These are phyloP conservation scores for Dendrolimus punctatus DNA, from an alignment of 1,140 invertebrate species.

Conservation along the genomic window DNA sequence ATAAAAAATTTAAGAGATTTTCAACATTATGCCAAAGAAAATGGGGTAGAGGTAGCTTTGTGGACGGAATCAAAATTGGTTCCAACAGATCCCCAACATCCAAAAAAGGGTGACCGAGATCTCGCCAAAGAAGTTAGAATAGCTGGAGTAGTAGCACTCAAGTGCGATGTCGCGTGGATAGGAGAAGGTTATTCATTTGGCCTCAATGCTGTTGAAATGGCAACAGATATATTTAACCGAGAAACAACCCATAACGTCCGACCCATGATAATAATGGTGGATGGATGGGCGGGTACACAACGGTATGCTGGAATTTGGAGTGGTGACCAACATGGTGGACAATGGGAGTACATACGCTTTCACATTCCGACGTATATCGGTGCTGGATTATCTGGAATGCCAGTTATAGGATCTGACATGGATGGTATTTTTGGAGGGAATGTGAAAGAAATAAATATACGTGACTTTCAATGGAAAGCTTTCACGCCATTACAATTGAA, in stretches of 20 bases:
- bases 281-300: conserved; percentile 80
- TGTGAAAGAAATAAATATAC: conserved; percentile 42
- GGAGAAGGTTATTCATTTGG: conserved; percentile 56
- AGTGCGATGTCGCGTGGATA: conserved; percentile 62
- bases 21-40: conserved; percentile 35
- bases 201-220: conserved; percentile 52
- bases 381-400: conserved; percentile 50
- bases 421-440: conserved; percentile 55
- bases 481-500: conserved; percentile 62
- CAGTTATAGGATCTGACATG: conserved; percentile 56
- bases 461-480: conserved; percentile 63
- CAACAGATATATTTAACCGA: conserved; percentile 35
- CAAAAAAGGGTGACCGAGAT: conserved; percentile 58
- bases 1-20: conserved; percentile 56
- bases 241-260: conserved; percentile 24
- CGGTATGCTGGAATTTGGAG: conserved; percentile 88
- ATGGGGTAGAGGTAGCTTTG: conserved; percentile 51
- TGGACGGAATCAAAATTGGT: conserved; percentile 60
- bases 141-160: conserved; percentile 47
- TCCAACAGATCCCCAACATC: conserved; percentile 44
- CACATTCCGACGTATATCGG: conserved; percentile 84
- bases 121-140: conserved; percentile 46
- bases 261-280: conserved; percentile 56
- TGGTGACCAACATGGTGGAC: conserved; percentile 84
- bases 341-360: conserved; percentile 86